These are phyloP conservation scores for Archaeoteleia sp. DNA, from an alignment of 2,888 invertebrate species.

Conservation along the genomic window DNA sequence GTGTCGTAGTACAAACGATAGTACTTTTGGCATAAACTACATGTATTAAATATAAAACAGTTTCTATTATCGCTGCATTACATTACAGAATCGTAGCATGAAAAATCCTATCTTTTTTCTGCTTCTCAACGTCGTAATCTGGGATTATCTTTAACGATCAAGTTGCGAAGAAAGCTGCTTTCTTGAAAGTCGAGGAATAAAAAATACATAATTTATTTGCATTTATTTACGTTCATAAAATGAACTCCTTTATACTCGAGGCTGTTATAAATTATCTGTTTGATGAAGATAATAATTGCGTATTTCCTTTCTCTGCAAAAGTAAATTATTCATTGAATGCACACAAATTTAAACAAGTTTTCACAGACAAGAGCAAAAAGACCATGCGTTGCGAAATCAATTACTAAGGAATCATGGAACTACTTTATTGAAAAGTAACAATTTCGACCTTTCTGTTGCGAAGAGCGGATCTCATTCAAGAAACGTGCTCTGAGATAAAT, in stretches of 20 bases:
- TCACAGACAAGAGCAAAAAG: constrained; percentile 3
- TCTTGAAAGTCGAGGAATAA: constrained; percentile 20
- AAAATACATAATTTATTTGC: constrained; percentile 23
- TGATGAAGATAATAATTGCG: constrained; percentile 8
- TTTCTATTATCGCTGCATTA: constrained; percentile 8
- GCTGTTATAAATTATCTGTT: constrained; percentile 1
- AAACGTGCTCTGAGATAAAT: too few species aligned
- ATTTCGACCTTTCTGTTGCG: too few species aligned
- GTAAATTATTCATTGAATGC: too few species aligned
- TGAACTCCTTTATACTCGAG: constrained; percentile 13
- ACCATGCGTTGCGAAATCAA: constrained; percentile 14
- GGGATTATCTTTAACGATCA: constrained; percentile 27
- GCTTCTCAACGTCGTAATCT: constrained; percentile 20
- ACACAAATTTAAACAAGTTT: constrained; percentile 6
- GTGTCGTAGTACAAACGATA: too few species aligned
- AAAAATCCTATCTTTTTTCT: constrained; percentile 15
- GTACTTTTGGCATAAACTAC: too few species aligned
- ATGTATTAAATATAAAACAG: constrained; percentile 13
- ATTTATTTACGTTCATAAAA: constrained; percentile 8
- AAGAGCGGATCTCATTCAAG: too few species aligned
- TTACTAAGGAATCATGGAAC: constrained; percentile 22
- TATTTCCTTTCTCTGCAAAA: neutral
- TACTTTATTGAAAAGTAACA: too few species aligned
- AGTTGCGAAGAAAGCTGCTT: constrained; percentile 23
- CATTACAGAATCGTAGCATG: constrained; percentile 16